Evolutionary conservation across 2,797 vertebrate species (phyloP), one percentile per base, ranked within the genome.

Genomic region (Glyptemys insculpta): DNA sequence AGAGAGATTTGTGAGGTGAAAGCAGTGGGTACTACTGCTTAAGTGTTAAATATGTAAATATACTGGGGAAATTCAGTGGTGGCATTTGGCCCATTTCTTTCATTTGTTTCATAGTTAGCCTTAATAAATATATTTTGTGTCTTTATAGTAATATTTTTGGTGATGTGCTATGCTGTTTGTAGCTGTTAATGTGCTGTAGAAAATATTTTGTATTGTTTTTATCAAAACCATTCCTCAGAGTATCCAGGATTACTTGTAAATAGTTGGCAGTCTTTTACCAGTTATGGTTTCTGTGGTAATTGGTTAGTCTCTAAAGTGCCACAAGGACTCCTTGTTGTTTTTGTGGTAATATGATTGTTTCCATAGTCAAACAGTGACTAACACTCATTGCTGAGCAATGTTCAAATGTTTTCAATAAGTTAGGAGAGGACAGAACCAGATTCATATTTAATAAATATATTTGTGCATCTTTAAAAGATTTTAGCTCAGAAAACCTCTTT

Each of bases 1-100:
- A 91, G 37, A 79, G 74, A 86, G 79, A 25, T 90, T 92, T 44
- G 65, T 94, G 92, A 86, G 89, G 95, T 96, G 87, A 97, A 96
- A 96, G 89, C 85, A 37, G 34, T 68, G n/a, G 34, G 4, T 68
- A 80, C 54, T 91, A 89, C 80, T 87, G 91, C 87, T 50, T 92
- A 27, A 29, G 9, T 93, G 18, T 21, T 37, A 68, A 68, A 37
- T 37, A 86, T 85, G 85, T 87, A 96, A 97, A 94, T 31, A 0
- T 88, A 90, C 92, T 96, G 44, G 79, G 37, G 80, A 88, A 89
- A 91, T 82, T 31, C 8, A 80, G 41, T 44, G 15, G 49, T 96
- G 41, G 89, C 53, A 92, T 95, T 78, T 92, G 87, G 89, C 62
- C 11, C 79, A 23, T 81, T 85, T 85, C 21, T 54, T 90, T 76